Conservation (phyloP, 2,888 invertebrate species). For the Globia sparganii region DNA sequence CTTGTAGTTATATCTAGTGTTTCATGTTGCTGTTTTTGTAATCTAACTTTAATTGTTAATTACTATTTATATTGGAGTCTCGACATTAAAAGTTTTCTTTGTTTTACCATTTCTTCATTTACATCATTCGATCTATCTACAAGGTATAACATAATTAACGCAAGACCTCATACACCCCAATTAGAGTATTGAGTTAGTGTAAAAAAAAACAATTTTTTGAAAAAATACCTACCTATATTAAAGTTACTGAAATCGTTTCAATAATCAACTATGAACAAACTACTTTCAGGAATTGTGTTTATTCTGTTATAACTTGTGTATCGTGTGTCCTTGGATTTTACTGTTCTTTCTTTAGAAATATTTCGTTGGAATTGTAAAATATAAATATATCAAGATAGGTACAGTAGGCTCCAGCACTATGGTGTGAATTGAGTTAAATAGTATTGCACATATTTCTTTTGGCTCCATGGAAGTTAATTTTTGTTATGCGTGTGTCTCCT, state of each 20-base stretch:
- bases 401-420: not conserved
- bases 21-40: conserved; percentile 21
- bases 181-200: no score
- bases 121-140: not conserved
- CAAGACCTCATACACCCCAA: no score
- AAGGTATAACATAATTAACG: no score
- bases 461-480: not conserved
- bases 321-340: not conserved
- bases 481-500: not conserved
- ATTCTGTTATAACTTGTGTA: no score
- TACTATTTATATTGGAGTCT: not conserved
- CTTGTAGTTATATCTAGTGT: conserved; percentile 3
- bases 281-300: no score
- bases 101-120: not conserved
- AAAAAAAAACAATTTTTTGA: no score
- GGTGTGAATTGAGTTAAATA: conserved; percentile 36
- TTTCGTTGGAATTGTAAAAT: not conserved
- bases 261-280: no score
- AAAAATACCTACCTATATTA: no score
- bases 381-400: conserved; percentile 1
- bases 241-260: no score
- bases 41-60: conserved; percentile 7
- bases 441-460: conserved; percentile 8
- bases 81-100: not conserved
- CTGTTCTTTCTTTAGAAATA: conserved; percentile 5